phyloP scores from a whole-genome alignment of 2,797 vertebrate genomes.

The Otolemur crassicaudatus region DNA sequence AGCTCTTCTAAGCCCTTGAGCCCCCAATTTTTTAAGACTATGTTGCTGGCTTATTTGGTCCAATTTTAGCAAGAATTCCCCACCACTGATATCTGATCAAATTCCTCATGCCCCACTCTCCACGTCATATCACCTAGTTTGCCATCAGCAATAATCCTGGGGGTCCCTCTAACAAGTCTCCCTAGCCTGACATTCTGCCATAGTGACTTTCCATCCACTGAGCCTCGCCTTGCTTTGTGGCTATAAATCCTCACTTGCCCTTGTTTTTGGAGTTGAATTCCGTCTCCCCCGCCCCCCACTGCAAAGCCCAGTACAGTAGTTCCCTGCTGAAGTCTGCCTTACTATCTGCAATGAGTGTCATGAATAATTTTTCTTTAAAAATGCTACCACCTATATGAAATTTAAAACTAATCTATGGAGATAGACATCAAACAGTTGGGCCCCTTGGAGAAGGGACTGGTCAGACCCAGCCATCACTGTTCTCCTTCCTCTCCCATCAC shows the following conservation, averaged over 20 bases:
- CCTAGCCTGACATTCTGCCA: neutral
- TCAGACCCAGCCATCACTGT: neutral
- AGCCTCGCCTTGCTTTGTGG: neutral
- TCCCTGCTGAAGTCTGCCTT: neutral
- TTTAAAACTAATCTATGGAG: neutral
- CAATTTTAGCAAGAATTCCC: neutral
- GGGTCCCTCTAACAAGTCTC: neutral
- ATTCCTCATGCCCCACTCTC: fast-evolving
- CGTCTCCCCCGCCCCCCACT: too few relatives aligned
- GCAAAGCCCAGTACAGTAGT: too few relatives aligned
- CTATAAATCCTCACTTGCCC: neutral
- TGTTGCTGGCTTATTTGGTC: neutral
- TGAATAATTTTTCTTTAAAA: neutral
- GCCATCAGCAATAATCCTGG: neutral
- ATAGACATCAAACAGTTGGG: neutral
- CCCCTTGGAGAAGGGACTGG: neutral
- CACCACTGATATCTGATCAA: neutral
- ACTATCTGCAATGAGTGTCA: neutral
- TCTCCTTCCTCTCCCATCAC: neutral
- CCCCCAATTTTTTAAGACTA: too few relatives aligned
- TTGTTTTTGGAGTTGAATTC: neutral
- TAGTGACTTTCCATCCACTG: neutral
- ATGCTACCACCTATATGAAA: neutral
- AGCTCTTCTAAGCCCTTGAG: neutral
- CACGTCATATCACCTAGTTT: neutral